These are phyloP conservation scores for Andinoacara biseriatus DNA, from an alignment of 2,113 vertebrate species.

Conservation along the genomic window DNA sequence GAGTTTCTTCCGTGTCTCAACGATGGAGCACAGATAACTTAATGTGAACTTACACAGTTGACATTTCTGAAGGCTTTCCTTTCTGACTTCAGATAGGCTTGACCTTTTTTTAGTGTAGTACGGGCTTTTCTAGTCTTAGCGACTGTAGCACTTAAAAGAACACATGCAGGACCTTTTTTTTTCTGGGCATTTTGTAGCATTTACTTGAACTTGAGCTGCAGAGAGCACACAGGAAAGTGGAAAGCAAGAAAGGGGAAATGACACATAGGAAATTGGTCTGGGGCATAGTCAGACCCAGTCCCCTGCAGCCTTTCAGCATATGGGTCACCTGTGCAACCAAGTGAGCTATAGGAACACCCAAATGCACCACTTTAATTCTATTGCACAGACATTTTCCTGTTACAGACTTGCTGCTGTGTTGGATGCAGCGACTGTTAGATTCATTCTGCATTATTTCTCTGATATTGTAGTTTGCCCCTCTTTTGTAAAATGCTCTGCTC, in stretches of 20 bases:
- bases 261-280: neutral
- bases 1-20: neutral
- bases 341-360: neutral
- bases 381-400: neutral
- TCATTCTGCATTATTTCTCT: neutral
- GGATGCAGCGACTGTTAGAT: neutral
- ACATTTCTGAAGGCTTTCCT: neutral
- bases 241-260: neutral
- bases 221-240: neutral
- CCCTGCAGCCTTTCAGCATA: neutral
- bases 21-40: neutral
- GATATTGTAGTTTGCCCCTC: neutral
- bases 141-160: neutral
- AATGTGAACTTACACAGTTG: neutral
- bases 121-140: accelerated
- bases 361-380: accelerated
- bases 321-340: neutral
- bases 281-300: neutral
- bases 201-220: neutral
- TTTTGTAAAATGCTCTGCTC: neutral
- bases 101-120: no score
- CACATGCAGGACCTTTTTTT: accelerated
- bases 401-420: neutral
- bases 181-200: neutral
- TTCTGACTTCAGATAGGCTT: no score